These are phyloP conservation scores for Hesperia comma DNA, from an alignment of 2,888 invertebrate genomes.

Conservation along the genomic window DNA sequence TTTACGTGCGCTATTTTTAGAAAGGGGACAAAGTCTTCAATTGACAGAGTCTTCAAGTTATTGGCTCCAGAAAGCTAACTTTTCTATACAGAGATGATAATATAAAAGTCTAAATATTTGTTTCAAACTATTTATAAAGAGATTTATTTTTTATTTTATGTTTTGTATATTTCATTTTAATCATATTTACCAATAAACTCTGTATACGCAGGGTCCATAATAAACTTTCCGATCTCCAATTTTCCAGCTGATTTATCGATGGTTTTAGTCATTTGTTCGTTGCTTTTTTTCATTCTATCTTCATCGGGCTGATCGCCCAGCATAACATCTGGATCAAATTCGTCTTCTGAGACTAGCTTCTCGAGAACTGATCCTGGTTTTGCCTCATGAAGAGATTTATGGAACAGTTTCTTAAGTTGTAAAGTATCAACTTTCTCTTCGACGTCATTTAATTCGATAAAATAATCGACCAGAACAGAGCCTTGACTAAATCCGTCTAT, in stretches of 20 bases:
- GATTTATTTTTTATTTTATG: too few species aligned
- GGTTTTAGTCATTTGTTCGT: conserved; percentile 80
- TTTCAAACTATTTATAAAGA: conserved; percentile 2
- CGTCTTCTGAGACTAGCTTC: conserved; percentile 51
- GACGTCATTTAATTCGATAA: conserved; percentile 91
- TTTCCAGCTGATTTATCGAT: conserved; percentile 84
- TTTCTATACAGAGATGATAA: too few species aligned
- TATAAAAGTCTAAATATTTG: too few species aligned
- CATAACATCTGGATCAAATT: conserved; percentile 74
- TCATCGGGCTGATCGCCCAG: conserved; percentile 78
- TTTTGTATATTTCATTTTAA: not conserved
- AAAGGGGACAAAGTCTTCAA: too few species aligned
- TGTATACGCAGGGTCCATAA: conserved; percentile 93
- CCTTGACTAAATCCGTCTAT: conserved; percentile 95
- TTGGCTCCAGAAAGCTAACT: too few species aligned
- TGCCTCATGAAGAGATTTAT: conserved; percentile 84
- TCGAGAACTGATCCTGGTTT: conserved; percentile 74
- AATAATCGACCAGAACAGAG: conserved; percentile 94
- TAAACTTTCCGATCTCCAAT: conserved; percentile 90
- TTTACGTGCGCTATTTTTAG: too few species aligned
- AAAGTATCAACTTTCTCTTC: conserved; percentile 87
- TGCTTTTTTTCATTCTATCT: conserved; percentile 74
- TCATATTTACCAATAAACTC: conserved; percentile 91
- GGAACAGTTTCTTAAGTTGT: conserved; percentile 88
- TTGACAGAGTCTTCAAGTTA: too few species aligned